Evolutionary conservation across 30 jellyfish, hydroid and myxozoan genomes (phyloP), one percentile per base, ranked within the genome.

Genomic region (Clytia hemisphaerica): DNA sequence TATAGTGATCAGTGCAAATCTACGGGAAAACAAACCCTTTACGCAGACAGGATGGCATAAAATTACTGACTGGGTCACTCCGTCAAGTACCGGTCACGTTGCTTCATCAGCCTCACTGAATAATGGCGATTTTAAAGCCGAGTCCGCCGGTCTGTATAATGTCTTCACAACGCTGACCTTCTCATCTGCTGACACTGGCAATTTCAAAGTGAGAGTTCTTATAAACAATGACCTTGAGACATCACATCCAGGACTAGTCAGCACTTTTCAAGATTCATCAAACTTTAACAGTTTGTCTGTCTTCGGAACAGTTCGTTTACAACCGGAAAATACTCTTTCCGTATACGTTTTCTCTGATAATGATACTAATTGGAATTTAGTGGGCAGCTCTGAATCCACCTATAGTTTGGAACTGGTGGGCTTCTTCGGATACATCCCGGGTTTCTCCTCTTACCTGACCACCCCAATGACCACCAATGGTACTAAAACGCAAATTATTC

Each of bases 351-450:
- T 37, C 42, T 85, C 96, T 3, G 93, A 78, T 31, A 47, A 37
- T 10, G 96, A 78, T 59, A 50, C 48, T 24, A 76, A 68, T 68
- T 85, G 96, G 96, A 32, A 75, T 45, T 44, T 85, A 22, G 61
- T 53, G 38, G 96, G 96, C 71, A 66, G 55, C n/a, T 67, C 96
- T 27, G 79, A 77, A 49, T 50, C 93, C 2, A 54, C 96, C 24
- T 71, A 77, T 37, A 62, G 79, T 5, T 21, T 78, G 66, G 75
- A 85, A 46, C 67, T 67, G 48, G 66, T 85, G 34, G 83, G 84
- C 12, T 61, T 45, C 21, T 45, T 45, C 10, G 93, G 81, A 6
- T 65, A 31, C 2, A 75, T 58, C 7, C 92, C 93, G 0, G 96
- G 96, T 15, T 85, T 77, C 46, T 85, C 96, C 0, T 75, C 93